These are phyloP conservation scores for Heliconius ethilla DNA, from an alignment of 2,888 invertebrate genomes.

Conservation along the genomic window DNA sequence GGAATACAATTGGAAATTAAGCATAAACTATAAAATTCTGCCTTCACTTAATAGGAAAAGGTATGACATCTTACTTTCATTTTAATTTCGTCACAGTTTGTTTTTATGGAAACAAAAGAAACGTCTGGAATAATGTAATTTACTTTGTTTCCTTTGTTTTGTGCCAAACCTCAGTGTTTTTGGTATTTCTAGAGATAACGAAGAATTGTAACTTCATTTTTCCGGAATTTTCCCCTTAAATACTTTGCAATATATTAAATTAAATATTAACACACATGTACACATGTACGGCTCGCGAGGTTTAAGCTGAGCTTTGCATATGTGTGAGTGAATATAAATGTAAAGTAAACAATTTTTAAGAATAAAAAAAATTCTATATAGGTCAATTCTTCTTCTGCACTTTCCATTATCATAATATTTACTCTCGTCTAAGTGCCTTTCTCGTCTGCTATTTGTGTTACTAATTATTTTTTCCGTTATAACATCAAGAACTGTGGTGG, in stretches of 20 bases:
- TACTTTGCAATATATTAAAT: not conserved
- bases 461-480: too few species aligned
- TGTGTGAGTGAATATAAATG: too few species aligned
- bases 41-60: slow-evolving; percentile 15
- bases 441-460: too few species aligned
- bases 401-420: too few species aligned
- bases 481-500: too few species aligned
- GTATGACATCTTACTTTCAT: slow-evolving; percentile 26
- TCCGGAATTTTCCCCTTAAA: not conserved
- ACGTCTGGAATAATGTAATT: slow-evolving; percentile 31
- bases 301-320: too few species aligned
- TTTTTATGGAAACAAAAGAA: slow-evolving; percentile 21
- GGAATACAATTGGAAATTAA: not conserved
- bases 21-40: not conserved
- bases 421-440: too few species aligned
- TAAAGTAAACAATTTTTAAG: too few species aligned
- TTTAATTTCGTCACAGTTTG: slow-evolving; percentile 33
- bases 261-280: not conserved
- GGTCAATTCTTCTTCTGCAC: too few species aligned
- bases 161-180: slow-evolving; percentile 6
- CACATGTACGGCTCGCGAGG: too few species aligned
- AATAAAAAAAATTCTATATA: too few species aligned
- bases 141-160: slow-evolving; percentile 22
- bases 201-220: not conserved
- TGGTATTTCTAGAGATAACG: not conserved